Percentiles rank a stretch among this genome's conserved stretches.
Evolutionary conservation across 1,140 invertebrate species (phyloP).

Genomic region (Eurosta solidaginis): DNA sequence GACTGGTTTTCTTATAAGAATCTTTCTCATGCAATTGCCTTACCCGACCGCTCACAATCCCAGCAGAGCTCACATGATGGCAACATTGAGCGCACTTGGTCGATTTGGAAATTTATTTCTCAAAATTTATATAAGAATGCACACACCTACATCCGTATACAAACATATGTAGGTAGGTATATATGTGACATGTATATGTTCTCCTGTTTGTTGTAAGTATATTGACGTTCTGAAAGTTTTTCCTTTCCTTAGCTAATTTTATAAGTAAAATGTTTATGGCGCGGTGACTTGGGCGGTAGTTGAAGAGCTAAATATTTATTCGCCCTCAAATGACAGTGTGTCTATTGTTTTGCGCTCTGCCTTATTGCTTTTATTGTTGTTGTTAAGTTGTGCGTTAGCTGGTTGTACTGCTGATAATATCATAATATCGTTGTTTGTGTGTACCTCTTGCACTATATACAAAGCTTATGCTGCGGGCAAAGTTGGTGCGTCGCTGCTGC

Average conservation of each 20-base stretch:
- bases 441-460: not conserved
- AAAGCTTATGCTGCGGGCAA: not conserved
- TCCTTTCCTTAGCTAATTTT: no score
- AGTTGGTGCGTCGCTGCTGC: slow-evolving; percentile 14
- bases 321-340: not conserved
- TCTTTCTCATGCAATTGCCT: not conserved
- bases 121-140: no score
- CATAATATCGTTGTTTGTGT: not conserved
- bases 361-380: slow-evolving; percentile 26
- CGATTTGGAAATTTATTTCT: no score
- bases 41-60: not conserved
- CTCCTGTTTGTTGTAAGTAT: no score
- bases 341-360: not conserved
- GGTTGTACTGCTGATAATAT: not conserved
- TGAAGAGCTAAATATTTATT: not conserved
- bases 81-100: not conserved
- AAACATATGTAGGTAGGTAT: no score
- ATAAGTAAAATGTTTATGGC: no score
- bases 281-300: no score
- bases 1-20: not conserved
- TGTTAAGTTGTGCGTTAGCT: not conserved
- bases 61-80: not conserved
- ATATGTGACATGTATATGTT: no score
- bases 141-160: no score
- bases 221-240: no score